Conservation (phyloP, 1,140 invertebrate species). For the Atta cephalotes region DNA sequence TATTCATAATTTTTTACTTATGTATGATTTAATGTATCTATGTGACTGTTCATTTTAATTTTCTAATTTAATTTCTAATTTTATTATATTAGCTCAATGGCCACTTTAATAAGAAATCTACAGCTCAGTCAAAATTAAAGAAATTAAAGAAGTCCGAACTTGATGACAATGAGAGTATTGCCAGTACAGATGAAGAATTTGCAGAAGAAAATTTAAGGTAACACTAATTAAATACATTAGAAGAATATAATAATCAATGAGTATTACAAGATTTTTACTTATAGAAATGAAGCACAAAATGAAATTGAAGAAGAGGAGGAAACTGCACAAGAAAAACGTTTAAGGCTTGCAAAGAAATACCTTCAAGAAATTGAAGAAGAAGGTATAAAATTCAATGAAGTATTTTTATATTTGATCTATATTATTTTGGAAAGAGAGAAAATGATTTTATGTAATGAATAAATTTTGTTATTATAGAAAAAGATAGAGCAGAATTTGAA, state of each 20-base stretch:
- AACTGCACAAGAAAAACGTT: slow-evolving; percentile 95
- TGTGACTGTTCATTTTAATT: slow-evolving; percentile 2
- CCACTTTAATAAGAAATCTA: slow-evolving; percentile 50
- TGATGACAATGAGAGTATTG: slow-evolving; percentile 81
- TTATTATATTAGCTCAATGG: slow-evolving; percentile 70
- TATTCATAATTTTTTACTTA: background rate
- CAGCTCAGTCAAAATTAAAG: slow-evolving; percentile 57
- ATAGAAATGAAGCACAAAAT: slow-evolving; percentile 74
- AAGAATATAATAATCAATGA: background rate
- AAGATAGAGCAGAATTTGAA: slow-evolving; percentile 90
- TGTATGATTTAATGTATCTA: no score
- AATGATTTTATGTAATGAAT: background rate
- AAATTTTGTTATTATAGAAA: slow-evolving; percentile 85
- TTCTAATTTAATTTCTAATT: slow-evolving; percentile 27
- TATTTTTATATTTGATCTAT: background rate
- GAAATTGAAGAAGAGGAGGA: slow-evolving; percentile 90
- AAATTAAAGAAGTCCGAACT: slow-evolving; percentile 62
- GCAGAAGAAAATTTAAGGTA: slow-evolving; percentile 78
- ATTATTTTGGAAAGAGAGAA: slow-evolving; percentile 4
- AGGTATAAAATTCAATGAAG: slow-evolving; percentile 81
- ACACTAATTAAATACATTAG: slow-evolving; percentile 8
- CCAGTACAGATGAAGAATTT: slow-evolving; percentile 83
- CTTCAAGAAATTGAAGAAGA: slow-evolving; percentile 94
- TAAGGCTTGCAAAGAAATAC: slow-evolving; percentile 95
- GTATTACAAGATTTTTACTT: background rate